Evolutionary conservation across 2,797 vertebrate species (phyloP).

Genomic region (Pagetopsis macropterus): DNA sequence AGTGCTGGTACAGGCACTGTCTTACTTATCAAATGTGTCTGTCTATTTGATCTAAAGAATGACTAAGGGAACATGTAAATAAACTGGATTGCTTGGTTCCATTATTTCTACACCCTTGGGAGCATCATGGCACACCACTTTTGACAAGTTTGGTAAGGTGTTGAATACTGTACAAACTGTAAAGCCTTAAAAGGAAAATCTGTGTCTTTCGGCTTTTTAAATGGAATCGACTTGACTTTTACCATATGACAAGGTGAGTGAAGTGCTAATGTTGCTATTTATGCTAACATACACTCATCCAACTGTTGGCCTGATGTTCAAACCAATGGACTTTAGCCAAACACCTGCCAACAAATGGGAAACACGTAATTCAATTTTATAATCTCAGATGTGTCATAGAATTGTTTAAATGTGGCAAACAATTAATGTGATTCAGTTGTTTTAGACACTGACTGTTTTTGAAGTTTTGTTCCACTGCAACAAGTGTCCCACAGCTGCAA

Average conservation of each 20-base stretch:
- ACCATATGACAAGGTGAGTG: neutral
- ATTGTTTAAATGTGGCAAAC: neutral
- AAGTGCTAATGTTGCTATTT: neutral
- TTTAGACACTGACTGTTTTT: slow-evolving; percentile 16
- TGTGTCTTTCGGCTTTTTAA: neutral
- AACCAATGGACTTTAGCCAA: neutral
- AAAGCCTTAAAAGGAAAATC: neutral
- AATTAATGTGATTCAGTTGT: slow-evolving; percentile 20
- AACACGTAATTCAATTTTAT: no score
- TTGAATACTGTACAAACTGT: neutral
- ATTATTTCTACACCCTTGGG: neutral
- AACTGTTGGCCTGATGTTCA: neutral
- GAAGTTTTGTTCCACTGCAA: slow-evolving; percentile 43
- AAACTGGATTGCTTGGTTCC: neutral
- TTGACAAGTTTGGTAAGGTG: neutral
- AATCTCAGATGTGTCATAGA: neutral
- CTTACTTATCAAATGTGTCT: neutral
- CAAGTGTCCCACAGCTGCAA: slow-evolving; percentile 62
- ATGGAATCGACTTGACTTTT: neutral
- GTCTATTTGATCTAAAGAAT: neutral
- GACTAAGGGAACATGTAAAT: neutral
- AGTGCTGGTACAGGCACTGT: neutral
- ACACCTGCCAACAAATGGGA: neutral
- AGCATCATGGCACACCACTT: neutral
- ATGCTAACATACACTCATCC: neutral